These are phyloP conservation scores for Torymus tubicola DNA, from an alignment of 2,888 invertebrate species.

Conservation along the genomic window DNA sequence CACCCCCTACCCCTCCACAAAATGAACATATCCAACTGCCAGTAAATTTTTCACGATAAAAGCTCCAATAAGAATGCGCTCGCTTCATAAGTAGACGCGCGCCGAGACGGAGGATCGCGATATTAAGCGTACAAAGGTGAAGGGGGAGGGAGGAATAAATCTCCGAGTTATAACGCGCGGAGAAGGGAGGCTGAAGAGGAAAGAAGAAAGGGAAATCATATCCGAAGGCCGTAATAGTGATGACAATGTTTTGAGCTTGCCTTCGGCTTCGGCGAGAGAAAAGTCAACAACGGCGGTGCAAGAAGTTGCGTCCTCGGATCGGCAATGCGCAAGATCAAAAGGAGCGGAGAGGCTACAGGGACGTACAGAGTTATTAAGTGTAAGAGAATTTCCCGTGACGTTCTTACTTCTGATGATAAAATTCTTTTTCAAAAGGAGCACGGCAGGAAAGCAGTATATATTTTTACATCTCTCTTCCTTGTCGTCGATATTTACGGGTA, in stretches of 20 bases:
- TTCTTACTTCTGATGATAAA: not conserved
- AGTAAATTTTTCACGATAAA: slow-evolving; percentile 56
- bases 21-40: slow-evolving; percentile 43
- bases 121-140: slow-evolving; percentile 24
- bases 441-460: no score
- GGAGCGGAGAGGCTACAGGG: not conserved
- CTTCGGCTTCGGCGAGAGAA: slow-evolving; percentile 10
- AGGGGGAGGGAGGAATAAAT: slow-evolving; percentile 34
- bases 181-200: not conserved
- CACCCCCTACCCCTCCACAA: not conserved
- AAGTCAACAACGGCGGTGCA: not conserved
- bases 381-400: slow-evolving; percentile 6
- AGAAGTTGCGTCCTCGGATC: not conserved
- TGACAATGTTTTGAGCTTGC: slow-evolving; percentile 52
- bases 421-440: not conserved
- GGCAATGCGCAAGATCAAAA: slow-evolving; percentile 36
- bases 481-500: no score
- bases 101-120: slow-evolving; percentile 11
- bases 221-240: slow-evolving; percentile 39
- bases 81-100: slow-evolving; percentile 32
- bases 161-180: slow-evolving; percentile 28
- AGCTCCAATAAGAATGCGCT: slow-evolving; percentile 52
- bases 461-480: no score
- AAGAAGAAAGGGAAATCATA: slow-evolving; percentile 34
- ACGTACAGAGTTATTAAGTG: slow-evolving; percentile 13